Conservation (phyloP, 2,888 invertebrate species). For the Notodonta ziczac region DNA sequence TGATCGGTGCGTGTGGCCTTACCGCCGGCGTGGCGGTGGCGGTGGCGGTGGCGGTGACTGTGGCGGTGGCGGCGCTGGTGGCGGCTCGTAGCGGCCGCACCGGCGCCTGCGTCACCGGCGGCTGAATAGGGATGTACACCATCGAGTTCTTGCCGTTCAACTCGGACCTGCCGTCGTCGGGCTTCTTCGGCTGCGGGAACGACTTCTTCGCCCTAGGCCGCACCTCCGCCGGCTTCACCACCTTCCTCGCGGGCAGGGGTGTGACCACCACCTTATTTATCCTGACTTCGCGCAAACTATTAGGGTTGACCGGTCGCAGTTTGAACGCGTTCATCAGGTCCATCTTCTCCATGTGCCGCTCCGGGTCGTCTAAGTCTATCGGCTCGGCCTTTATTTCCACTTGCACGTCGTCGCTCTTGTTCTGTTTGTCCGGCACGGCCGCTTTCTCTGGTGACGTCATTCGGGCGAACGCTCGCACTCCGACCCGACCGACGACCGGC, state of each 20-base stretch:
- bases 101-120: constrained; percentile 70
- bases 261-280: constrained; percentile 66
- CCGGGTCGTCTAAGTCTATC: constrained; percentile 69
- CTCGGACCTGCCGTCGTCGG: constrained; percentile 66
- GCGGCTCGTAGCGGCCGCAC: constrained; percentile 37
- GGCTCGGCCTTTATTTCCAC: constrained; percentile 77
- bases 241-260: constrained; percentile 44
- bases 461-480: constrained; percentile 74
- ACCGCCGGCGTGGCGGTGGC: constrained; percentile 13
- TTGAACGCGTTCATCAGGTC: constrained; percentile 71
- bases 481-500: constrained; percentile 65
- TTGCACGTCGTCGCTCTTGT: constrained; percentile 48
- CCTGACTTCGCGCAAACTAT: constrained; percentile 65
- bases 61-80: background rate
- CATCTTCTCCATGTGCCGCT: constrained; percentile 67
- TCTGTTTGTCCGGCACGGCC: constrained; percentile 5
- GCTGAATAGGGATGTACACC: constrained; percentile 80
- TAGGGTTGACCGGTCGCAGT: constrained; percentile 63
- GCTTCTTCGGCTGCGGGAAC: constrained; percentile 70
- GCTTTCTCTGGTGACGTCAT: constrained; percentile 60
- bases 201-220: constrained; percentile 69
- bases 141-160: constrained; percentile 76
- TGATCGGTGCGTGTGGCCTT: constrained; percentile 29
- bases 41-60: background rate
- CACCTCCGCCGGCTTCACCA: constrained; percentile 49